phyloP scores from a whole-genome alignment of 1,140 invertebrate species.

The Polypedilum pembai region DNA sequence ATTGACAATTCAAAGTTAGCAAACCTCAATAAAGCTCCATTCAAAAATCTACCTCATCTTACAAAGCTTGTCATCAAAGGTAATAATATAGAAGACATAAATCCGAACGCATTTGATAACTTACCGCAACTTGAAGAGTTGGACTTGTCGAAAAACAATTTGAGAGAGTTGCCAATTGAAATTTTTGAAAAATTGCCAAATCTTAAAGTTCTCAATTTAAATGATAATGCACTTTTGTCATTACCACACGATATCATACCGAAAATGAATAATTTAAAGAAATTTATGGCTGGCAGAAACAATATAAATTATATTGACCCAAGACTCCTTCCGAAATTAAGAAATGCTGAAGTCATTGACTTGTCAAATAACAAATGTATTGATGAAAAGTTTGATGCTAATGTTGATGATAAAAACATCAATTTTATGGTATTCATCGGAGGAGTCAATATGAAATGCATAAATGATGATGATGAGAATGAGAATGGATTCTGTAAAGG shows the following conservation, averaged over 20 bases:
- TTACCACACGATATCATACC: neutral
- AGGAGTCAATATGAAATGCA: neutral
- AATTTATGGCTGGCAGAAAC: neutral
- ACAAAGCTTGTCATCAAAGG: neutral
- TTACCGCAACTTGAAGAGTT: neutral
- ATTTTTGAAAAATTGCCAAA: neutral
- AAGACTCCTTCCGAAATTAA: neutral
- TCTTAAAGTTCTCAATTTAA: neutral
- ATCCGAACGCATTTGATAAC: neutral
- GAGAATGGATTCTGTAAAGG: neutral
- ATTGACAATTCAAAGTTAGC: neutral
- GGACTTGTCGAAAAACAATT: neutral
- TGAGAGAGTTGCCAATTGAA: neutral
- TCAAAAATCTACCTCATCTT: neutral
- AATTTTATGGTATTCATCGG: neutral
- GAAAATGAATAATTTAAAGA: slow-evolving; percentile 13
- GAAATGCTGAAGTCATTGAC: neutral
- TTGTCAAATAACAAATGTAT: slow-evolving; percentile 13
- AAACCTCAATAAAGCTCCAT: neutral
- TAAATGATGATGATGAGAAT: slow-evolving; percentile 9
- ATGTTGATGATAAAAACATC: neutral
- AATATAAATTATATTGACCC: neutral
- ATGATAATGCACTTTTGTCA: slow-evolving; percentile 18
- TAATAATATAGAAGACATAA: neutral
- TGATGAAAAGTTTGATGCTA: neutral